These are phyloP conservation scores for Lithophane socia DNA, from an alignment of 2,888 invertebrate species.

Conservation along the genomic window DNA sequence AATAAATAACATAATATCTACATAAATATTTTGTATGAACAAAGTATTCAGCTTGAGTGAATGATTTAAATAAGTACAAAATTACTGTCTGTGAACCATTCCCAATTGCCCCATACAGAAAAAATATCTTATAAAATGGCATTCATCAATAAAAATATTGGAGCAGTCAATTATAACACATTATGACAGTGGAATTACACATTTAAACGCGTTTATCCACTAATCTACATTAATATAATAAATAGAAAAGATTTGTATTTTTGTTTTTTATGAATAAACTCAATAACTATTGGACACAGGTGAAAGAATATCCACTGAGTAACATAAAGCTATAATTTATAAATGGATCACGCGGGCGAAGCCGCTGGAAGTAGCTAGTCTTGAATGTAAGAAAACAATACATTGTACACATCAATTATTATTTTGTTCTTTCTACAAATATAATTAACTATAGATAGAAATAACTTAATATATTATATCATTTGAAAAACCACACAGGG, in stretches of 20 bases:
- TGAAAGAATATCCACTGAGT: too few species aligned
- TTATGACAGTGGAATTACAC: neutral
- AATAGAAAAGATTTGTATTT: too few species aligned
- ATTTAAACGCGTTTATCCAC: neutral
- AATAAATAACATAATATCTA: constrained; percentile 14
- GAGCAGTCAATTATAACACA: constrained; percentile 3
- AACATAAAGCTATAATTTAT: too few species aligned
- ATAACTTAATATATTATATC: too few species aligned
- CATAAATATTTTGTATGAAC: constrained; percentile 8
- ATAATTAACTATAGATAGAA: neutral
- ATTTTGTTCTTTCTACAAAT: constrained; percentile 3
- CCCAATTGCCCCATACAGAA: neutral
- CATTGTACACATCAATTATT: neutral
- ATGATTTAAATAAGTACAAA: constrained; percentile 25
- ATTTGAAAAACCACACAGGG: neutral
- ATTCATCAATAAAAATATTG: constrained; percentile 6
- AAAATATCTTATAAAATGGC: neutral
- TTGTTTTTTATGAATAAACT: too few species aligned
- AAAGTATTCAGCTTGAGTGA: constrained; percentile 17
- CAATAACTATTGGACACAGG: too few species aligned
- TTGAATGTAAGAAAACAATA: too few species aligned
- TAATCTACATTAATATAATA: too few species aligned
- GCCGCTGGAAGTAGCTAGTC: too few species aligned
- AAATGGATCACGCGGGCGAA: too few species aligned
- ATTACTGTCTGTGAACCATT: constrained; percentile 9